Evolutionary conservation across 2,888 invertebrate species (phyloP).

Genomic region (Ectobius pallidus): DNA sequence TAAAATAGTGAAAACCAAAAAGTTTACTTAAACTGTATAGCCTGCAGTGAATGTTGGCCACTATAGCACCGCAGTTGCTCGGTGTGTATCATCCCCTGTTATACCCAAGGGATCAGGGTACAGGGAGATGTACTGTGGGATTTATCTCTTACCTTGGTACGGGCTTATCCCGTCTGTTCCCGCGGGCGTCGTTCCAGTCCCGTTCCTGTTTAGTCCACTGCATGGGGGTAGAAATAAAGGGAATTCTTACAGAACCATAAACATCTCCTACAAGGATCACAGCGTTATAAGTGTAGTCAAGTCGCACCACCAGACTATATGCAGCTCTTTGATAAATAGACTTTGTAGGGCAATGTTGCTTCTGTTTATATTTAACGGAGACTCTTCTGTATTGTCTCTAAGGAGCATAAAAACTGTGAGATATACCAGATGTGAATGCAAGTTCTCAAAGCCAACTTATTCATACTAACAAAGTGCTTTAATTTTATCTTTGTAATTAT

Average conservation of each 20-base stretch:
- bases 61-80: not conserved
- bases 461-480: no score
- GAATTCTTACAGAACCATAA: not conserved
- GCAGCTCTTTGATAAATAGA: no score
- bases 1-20: no score
- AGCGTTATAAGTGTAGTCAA: not conserved
- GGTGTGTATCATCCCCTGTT: conserved; percentile 8
- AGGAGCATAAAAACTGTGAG: no score
- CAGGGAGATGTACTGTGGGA: conserved; percentile 17
- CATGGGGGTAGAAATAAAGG: not conserved
- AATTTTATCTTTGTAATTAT: no score
- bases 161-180: conserved; percentile 26
- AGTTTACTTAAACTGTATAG: no score
- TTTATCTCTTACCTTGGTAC: conserved; percentile 28
- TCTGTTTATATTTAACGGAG: no score
- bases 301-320: not conserved
- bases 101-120: conserved; percentile 16
- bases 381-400: no score
- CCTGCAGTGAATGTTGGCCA: no score
- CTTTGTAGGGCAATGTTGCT: no score
- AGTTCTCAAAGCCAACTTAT: no score
- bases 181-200: conserved; percentile 1
- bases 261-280: conserved; percentile 6
- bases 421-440: no score
- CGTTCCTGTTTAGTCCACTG: not conserved